phyloP scores from a whole-genome alignment of 1,140 invertebrate species.

The Chironomus striatipennis region DNA sequence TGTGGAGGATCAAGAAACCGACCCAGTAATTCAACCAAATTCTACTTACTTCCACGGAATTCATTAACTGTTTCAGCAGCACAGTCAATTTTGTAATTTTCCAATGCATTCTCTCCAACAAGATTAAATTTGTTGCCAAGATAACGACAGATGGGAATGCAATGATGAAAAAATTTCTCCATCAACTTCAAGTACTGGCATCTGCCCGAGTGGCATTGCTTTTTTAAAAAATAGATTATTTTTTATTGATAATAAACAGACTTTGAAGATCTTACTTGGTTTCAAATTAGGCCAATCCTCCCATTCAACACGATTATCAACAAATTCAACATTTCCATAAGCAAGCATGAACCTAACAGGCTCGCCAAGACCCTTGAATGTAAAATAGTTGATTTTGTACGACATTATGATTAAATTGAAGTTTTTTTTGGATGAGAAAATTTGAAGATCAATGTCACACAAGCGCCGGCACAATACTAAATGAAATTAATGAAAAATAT shows the following conservation, averaged over 20 bases:
- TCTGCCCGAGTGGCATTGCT: slow-evolving; percentile 58
- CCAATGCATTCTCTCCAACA: slow-evolving; percentile 51
- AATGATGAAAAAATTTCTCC: slow-evolving; percentile 52
- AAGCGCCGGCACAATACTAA: too few species aligned
- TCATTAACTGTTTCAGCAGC: slow-evolving; percentile 50
- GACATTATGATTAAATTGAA: too few species aligned
- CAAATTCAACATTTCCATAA: slow-evolving; percentile 48
- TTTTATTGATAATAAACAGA: slow-evolving; percentile 40
- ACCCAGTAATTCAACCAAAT: slow-evolving; percentile 34
- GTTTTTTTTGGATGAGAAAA: too few species aligned
- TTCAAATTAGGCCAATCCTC: slow-evolving; percentile 42
- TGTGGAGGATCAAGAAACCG: too few species aligned
- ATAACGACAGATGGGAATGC: slow-evolving; percentile 53
- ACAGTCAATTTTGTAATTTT: slow-evolving; percentile 53
- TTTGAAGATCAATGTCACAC: too few species aligned
- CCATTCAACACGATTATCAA: slow-evolving; percentile 45
- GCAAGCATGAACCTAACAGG: slow-evolving; percentile 48
- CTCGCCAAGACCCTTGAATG: slow-evolving; percentile 52
- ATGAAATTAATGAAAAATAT: too few species aligned
- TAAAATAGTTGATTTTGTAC: slow-evolving; percentile 50
- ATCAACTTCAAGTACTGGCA: slow-evolving; percentile 58
- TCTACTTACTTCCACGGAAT: slow-evolving; percentile 36
- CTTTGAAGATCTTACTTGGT: slow-evolving; percentile 34
- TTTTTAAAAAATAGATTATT: slow-evolving; percentile 51
- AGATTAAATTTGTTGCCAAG: slow-evolving; percentile 52